A percentile compares a stretch with the other conserved stretches of the same genome.
Evolutionary conservation across 2,113 vertebrate species (phyloP).

Genomic region (Oostethus manadensis): DNA sequence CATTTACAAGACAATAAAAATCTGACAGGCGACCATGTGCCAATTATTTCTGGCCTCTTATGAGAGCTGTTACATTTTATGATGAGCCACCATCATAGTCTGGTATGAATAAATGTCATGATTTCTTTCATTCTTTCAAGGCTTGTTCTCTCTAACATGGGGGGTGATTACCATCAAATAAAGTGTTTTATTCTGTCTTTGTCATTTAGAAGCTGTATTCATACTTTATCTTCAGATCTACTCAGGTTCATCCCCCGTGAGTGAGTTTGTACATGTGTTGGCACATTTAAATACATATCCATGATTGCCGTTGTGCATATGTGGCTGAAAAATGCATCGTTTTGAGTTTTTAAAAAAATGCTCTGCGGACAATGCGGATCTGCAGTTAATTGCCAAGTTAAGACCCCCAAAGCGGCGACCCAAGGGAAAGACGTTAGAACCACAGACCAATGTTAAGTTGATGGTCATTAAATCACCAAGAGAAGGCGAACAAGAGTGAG

Average conservation of each 20-base stretch:
- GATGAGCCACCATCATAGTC: slow-evolving; percentile 8
- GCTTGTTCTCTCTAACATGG: slow-evolving; percentile 28
- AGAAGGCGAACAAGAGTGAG: slow-evolving; percentile 38
- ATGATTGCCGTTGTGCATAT: not conserved
- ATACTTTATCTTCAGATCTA: slow-evolving; percentile 8
- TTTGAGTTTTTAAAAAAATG: slow-evolving; percentile 8
- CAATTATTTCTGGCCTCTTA: slow-evolving; percentile 11
- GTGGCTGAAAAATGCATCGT: slow-evolving; percentile 23
- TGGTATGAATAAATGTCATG: slow-evolving; percentile 26
- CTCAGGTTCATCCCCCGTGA: slow-evolving; percentile 3
- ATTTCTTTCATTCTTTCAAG: slow-evolving; percentile 20
- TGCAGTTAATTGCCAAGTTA: slow-evolving; percentile 42
- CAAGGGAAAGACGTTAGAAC: slow-evolving; percentile 10
- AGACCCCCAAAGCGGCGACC: not conserved
- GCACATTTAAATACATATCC: no score
- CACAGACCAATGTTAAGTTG: slow-evolving; percentile 17
- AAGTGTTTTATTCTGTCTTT: slow-evolving; percentile 42
- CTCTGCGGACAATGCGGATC: slow-evolving; percentile 20
- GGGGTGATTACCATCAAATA: slow-evolving; percentile 37
- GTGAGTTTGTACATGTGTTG: not conserved
- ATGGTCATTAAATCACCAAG: slow-evolving; percentile 31
- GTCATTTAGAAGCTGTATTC: slow-evolving; percentile 10
- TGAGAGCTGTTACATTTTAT: slow-evolving; percentile 7
- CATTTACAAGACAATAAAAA: slow-evolving; percentile 2
- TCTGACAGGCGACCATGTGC: not conserved